Evolutionary conservation across 2,888 invertebrate species (phyloP).

Genomic region (Camponotus fellah): DNA sequence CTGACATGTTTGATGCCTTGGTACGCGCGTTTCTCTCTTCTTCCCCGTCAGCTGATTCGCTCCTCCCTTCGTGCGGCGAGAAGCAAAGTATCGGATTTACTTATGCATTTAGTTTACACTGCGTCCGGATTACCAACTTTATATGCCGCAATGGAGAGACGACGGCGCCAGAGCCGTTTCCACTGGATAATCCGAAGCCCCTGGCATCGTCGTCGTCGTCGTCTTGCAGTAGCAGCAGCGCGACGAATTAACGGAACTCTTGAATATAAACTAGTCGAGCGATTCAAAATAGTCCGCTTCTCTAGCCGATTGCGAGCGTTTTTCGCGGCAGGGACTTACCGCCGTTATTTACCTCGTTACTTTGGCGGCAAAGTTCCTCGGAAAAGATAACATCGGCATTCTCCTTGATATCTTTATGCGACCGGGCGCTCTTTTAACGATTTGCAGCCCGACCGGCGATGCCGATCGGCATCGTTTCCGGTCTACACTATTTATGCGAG

Average conservation of each 20-base stretch:
- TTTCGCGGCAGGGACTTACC: conserved; percentile 32
- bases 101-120: conserved; percentile 75
- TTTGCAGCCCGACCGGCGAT: neutral
- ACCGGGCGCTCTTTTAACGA: conserved; percentile 24
- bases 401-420: conserved; percentile 36
- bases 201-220: conserved; percentile 53
- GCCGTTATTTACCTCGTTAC: conserved; percentile 23
- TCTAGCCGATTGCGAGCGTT: conserved; percentile 37
- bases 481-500: conserved; percentile 24
- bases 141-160: conserved; percentile 52
- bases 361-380: conserved; percentile 14
- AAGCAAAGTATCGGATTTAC: conserved; percentile 75
- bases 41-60: conserved; percentile 15
- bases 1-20: neutral
- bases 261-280: conserved; percentile 66
- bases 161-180: conserved; percentile 40
- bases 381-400: conserved; percentile 16
- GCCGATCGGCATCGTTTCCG: conserved; percentile 27
- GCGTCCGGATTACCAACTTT: conserved; percentile 70
- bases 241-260: conserved; percentile 72
- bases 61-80: conserved; percentile 20
- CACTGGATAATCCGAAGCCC: conserved; percentile 63
- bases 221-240: conserved; percentile 45
- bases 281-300: conserved; percentile 37
- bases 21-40: neutral